Conservation (phyloP, 2,888 invertebrate species). For the Sinotaia quadrata region DNA sequence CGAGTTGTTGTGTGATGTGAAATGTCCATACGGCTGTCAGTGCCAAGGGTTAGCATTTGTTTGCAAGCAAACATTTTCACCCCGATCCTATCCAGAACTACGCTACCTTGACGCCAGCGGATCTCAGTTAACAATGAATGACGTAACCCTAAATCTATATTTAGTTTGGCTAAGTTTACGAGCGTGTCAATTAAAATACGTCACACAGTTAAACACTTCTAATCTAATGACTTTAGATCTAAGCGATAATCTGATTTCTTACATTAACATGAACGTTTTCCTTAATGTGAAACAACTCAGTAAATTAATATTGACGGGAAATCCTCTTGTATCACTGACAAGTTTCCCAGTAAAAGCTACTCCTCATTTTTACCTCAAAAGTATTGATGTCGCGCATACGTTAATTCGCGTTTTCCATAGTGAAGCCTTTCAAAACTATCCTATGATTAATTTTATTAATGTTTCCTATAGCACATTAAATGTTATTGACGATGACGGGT, state of each 20-base stretch:
- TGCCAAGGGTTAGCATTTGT: constrained; percentile 13
- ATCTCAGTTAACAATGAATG: background rate
- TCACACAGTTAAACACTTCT: background rate
- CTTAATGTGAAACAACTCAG: background rate
- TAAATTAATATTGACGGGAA: background rate
- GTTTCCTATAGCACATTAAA: background rate
- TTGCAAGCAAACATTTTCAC: background rate
- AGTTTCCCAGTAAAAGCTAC: background rate
- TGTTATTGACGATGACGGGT: background rate
- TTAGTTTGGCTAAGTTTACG: background rate
- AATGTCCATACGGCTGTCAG: background rate
- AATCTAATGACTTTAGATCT: background rate
- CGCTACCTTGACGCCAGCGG: constrained; percentile 9
- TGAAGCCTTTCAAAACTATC: background rate
- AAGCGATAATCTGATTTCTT: background rate
- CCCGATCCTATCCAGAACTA: background rate
- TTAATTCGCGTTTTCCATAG: background rate
- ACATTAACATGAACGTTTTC: background rate
- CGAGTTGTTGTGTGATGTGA: constrained; percentile 2
- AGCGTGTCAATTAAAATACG: background rate
- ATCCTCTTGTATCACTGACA: background rate
- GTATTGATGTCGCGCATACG: background rate
- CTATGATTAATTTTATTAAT: background rate
- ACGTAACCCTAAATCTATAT: background rate
- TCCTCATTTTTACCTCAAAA: background rate